These are phyloP conservation scores for Typhlomys cinereus DNA, from an alignment of 2,113 vertebrate genomes.

Conservation along the genomic window DNA sequence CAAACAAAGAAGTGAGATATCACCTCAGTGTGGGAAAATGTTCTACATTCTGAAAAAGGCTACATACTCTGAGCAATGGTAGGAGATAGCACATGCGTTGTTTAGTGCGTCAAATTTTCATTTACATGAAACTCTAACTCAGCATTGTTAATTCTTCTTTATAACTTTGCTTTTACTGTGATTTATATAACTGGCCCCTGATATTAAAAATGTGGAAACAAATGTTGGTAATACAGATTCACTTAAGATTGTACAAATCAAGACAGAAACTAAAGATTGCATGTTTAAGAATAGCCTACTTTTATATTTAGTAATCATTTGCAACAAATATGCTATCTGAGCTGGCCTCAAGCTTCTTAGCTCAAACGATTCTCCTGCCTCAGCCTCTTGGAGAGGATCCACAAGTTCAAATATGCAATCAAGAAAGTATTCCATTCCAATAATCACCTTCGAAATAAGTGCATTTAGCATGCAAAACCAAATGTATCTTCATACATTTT, in stretches of 20 bases:
- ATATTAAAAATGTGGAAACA: conserved; percentile 21
- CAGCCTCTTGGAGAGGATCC: not conserved
- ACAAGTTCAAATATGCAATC: not conserved
- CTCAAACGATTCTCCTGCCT: not conserved
- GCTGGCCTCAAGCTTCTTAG: not conserved
- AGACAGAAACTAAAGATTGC: not conserved
- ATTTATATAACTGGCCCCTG: not conserved
- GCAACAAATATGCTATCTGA: not conserved
- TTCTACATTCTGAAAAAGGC: not conserved
- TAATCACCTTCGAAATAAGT: not conserved
- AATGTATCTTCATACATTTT: not conserved
- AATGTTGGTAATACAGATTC: not conserved
- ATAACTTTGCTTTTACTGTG: not conserved
- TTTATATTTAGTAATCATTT: not conserved
- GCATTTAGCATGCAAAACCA: not conserved
- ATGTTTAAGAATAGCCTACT: not conserved
- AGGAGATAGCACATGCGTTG: not conserved
- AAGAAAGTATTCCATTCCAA: not conserved
- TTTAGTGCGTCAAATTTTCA: conserved; percentile 31
- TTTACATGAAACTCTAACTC: conserved; percentile 1
- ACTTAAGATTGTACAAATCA: not conserved
- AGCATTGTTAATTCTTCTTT: not conserved
- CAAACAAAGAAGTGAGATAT: not conserved
- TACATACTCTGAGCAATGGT: not conserved
- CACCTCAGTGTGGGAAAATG: not conserved